Evolutionary conservation across 2,888 invertebrate genomes (phyloP).

Genomic region (Macaria notata): DNA sequence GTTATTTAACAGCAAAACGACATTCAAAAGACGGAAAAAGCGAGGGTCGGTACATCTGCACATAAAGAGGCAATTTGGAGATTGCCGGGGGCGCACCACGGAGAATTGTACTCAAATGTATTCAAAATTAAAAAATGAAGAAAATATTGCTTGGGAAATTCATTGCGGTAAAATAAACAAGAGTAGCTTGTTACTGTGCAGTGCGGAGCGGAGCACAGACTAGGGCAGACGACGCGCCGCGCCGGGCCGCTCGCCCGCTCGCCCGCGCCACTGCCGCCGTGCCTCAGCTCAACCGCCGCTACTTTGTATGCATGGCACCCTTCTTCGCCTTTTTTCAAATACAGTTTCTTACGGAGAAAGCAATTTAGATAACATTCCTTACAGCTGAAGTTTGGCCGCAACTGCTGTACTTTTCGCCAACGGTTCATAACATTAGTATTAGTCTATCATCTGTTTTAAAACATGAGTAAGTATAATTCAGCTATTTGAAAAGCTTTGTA

Average conservation of each 20-base stretch:
- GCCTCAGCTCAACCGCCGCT: neutral
- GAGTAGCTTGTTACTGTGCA: constrained; percentile 68
- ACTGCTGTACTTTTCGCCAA: too few species aligned
- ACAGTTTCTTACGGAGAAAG: too few species aligned
- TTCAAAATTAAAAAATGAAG: constrained; percentile 78
- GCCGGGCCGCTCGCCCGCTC: constrained; percentile 4
- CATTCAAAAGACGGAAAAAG: constrained; percentile 81
- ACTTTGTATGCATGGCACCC: neutral
- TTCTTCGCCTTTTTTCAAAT: too few species aligned
- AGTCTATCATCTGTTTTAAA: too few species aligned
- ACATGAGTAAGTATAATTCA: too few species aligned
- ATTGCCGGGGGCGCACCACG: constrained; percentile 79
- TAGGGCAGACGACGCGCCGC: constrained; percentile 17
- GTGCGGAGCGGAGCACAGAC: constrained; percentile 34
- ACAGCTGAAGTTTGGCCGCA: too few species aligned
- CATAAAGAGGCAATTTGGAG: constrained; percentile 83
- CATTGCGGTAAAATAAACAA: constrained; percentile 80
- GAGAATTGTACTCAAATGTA: constrained; percentile 80
- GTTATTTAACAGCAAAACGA: constrained; percentile 81
- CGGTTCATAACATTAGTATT: too few species aligned
- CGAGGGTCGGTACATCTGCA: constrained; percentile 81
- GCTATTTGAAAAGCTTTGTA: too few species aligned
- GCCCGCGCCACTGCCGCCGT: constrained; percentile 14
- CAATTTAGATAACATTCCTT: too few species aligned
- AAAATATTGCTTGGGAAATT: constrained; percentile 75